Evolutionary conservation across 2,888 invertebrate species (phyloP), one percentile per base, ranked within the genome.

Genomic region (Lepeophtheirus nordmannii): DNA sequence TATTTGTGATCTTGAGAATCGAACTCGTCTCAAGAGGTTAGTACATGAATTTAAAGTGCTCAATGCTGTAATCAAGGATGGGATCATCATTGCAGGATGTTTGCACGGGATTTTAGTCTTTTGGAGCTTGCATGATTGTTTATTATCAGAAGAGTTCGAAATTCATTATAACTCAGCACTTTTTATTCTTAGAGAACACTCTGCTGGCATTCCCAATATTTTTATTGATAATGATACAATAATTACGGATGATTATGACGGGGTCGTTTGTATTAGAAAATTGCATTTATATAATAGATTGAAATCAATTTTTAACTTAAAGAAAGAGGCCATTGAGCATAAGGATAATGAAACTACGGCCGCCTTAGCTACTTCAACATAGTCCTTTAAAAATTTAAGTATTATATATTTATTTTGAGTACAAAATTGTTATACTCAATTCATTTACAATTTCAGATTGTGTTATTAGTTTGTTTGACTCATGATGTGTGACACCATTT

Each of bases 11-110:
- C 30, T 61, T 1, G 61, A 61, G 17, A 12, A 30, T 22, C 30
- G 39, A 3, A 17, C 22, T n/a, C 37, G 61, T 10, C n/a, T 61
- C 37, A 61, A 61, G 37, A 30, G 30, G 22, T 17, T 61, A 11
- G 17, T 22, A 7, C 61, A 61, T 9, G 61, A 61, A 61, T 61
- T 37, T 61, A 61, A 61, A 38, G 58, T 58, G 8, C 53, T 46
- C n/a, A 46, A 46, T 8, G 53, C 53, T 46, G 53, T 46, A 8
- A 46, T 46, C 14, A 14, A 17, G 17, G 53, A 46, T 46, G 53
- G 53, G 53, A 46, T 46, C 53, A 46, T 46, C 17, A 46, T 46
- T n/a, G 14, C 53, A 3, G 53, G 53, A 14, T 46, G 53, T 17
- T 17, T 46, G 5, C 53, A 46, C 17, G 53, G 53, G 53, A 14